Evolutionary conservation across 1,140 invertebrate genomes (phyloP).

Genomic region (Xylocopa sonorina): DNA sequence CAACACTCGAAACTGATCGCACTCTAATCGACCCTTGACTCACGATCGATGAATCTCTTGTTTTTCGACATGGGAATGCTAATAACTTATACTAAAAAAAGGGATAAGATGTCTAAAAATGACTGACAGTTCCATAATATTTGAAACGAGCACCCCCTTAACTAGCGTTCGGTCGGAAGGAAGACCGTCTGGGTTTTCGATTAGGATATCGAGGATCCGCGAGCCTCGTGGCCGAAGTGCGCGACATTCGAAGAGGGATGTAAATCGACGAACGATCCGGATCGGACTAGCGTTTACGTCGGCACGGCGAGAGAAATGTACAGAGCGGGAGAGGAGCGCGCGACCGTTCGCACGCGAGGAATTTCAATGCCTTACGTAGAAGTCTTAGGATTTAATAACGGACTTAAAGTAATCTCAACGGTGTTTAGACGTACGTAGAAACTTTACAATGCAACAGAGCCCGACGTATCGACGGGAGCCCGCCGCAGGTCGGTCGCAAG

Average conservation of each 20-base stretch:
- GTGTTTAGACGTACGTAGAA: slow-evolving; percentile 72
- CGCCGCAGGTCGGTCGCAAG: slow-evolving; percentile 49
- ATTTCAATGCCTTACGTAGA: slow-evolving; percentile 63
- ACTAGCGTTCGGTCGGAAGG: neutral
- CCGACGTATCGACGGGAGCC: slow-evolving; percentile 67
- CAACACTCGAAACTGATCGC: too few species aligned
- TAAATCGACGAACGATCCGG: slow-evolving; percentile 14
- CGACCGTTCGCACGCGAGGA: slow-evolving; percentile 24
- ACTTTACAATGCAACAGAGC: slow-evolving; percentile 76
- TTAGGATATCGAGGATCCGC: neutral
- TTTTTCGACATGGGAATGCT: too few species aligned
- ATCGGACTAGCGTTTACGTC: slow-evolving; percentile 24
- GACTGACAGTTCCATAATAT: too few species aligned
- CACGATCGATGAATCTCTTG: too few species aligned
- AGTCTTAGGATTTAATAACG: slow-evolving; percentile 71
- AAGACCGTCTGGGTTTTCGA: neutral
- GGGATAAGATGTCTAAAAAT: too few species aligned
- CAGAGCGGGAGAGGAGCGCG: slow-evolving; percentile 41
- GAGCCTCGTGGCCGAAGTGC: slow-evolving; percentile 34
- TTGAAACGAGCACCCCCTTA: too few species aligned
- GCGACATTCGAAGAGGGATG: slow-evolving; percentile 65
- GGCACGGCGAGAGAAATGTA: slow-evolving; percentile 50
- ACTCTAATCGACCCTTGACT: too few species aligned
- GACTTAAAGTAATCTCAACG: slow-evolving; percentile 76
- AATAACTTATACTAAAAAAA: too few species aligned